Evolutionary conservation across 2,113 vertebrate species (phyloP), one percentile per base, ranked within the genome.

Genomic region (Otis tarda): DNA sequence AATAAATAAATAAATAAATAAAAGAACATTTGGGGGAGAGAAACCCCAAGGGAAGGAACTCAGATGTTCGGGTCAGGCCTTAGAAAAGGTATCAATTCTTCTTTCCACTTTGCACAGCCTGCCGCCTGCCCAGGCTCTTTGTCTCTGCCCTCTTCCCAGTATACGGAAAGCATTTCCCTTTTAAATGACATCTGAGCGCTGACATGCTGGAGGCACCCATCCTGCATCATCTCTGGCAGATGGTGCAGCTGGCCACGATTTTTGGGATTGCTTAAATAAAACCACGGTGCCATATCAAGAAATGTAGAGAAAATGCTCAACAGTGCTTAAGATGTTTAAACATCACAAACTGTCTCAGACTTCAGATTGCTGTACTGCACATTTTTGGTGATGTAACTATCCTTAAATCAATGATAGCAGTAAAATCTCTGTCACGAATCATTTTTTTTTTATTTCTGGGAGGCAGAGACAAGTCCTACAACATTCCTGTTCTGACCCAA

Each of bases 141-240:
- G 95, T 96, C 94, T 96, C 81, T 94, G 94, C 84, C 91, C 92
- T 87, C 94, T 97, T 95, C 89, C 89, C 94, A 55, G 91, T 91
- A 57, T 91, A 57, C 77, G 52, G 95, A 93, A 94, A 96, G 81
- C 94, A 95, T 96, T 97, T 97, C 96, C 96, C 96, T 97, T 97
- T 94, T 95, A 97, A 97, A 97, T 96, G 96, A 96, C 96, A 96
- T 97, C 96, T 97, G 94, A 97, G 91, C 67, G 43, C 92, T 96
- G 95, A 96, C 96, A 95, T 97, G 95, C 92, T 97, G 94, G 94
- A 97, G 96, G 96, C 96, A 96, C 96, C 95, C 96, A 95, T 94
- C 96, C 96, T 96, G 95, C 94, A 93, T 97, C 96, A 89, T 93
- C 96, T 80, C 96, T 96, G 96, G 96, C 96, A 97, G 96, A 95